Evolutionary conservation across 1,140 invertebrate species (phyloP).

Genomic region (Dendroctonus valens): DNA sequence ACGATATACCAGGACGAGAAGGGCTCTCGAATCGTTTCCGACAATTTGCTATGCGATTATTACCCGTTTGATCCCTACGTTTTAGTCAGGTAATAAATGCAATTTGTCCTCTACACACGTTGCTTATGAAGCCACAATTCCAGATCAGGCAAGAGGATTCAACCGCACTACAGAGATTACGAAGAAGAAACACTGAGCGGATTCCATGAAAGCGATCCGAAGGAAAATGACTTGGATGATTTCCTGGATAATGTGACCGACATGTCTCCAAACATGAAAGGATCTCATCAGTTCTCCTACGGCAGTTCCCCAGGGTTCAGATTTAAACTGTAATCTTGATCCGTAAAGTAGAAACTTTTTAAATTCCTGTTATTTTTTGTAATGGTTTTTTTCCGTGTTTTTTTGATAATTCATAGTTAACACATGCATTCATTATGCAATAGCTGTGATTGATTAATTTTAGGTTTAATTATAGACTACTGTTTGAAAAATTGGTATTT

Average conservation of each 20-base stretch:
- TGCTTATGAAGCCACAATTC: constrained; percentile 1
- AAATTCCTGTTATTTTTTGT: too few relatives aligned
- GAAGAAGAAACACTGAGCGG: constrained; percentile 34
- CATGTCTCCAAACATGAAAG: constrained; percentile 15
- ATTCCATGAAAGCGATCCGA: constrained; percentile 21
- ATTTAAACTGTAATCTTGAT: constrained; percentile 32
- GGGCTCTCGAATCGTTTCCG: constrained; percentile 45
- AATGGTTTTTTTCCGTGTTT: too few relatives aligned
- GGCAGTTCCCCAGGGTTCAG: constrained; percentile 48
- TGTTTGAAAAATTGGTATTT: too few relatives aligned
- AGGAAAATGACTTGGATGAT: constrained; percentile 46
- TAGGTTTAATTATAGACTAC: too few relatives aligned
- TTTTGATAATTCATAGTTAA: too few relatives aligned
- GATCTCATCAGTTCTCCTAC: constrained; percentile 44
- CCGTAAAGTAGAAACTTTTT: too few relatives aligned
- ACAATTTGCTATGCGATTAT: constrained; percentile 62
- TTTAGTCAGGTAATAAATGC: constrained; percentile 57
- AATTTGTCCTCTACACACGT: constrained; percentile 2
- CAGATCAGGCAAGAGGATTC: constrained; percentile 51
- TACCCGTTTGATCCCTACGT: constrained; percentile 83
- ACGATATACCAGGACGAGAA: constrained; percentile 54
- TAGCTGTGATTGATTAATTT: too few relatives aligned
- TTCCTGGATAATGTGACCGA: constrained; percentile 41
- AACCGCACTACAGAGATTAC: constrained; percentile 52
- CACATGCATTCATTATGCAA: too few relatives aligned